Base-by-base conservation (phyloP, 2,888 invertebrate genomes). In the Cheilosia grossa region DNA sequence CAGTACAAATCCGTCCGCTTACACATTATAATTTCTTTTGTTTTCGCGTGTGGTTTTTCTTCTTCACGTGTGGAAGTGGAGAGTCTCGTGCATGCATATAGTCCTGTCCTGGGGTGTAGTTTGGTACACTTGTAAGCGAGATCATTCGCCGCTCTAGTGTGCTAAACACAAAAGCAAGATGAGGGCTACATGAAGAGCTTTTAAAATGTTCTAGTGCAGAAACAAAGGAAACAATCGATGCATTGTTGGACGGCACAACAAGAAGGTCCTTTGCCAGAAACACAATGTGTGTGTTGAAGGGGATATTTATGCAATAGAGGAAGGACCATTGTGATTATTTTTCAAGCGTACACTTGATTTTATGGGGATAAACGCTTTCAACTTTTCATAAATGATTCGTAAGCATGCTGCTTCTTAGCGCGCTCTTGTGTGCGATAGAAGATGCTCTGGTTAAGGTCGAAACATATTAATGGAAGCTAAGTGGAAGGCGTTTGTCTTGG, bases 141-240 rank as follows among this genome's bases (percentile, higher is more conserved):
- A 59, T 59, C 58, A 61, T 72, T 72, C 33, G 37, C 72, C 72
- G 37, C 19, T 72, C 9, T 59, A 72, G 61, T 42, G 72, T 61
- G 19, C 15, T 30, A 21, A 21, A 44, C 44, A 33, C 15, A 73
- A 54, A 63, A 21, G 51, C n/a, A 54, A 56, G 24, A 24, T 1
- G 17, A 64, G 27, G 13, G 30, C 40, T 27, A 15, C 7, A 13
- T 37, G 9, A 59, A 49, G 70, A 47, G 61, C 42, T 37, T 51
- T 70, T 51, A 51, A 49, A 37, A 51, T 13, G 15, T 27, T 72
- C 59, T 72, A 72, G 70, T 44, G 53, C 61, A 33, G 40, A 59
- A 58, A 72, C 59, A 63, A 61, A 27, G 53, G 42, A 40, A 63
- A 63, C 61, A 61, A 54, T 73, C 54, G 61, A 63, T 63, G 30